Evolutionary conservation across 2,113 vertebrate genomes (phyloP).

Genomic region (Camarhynchus parvulus): DNA sequence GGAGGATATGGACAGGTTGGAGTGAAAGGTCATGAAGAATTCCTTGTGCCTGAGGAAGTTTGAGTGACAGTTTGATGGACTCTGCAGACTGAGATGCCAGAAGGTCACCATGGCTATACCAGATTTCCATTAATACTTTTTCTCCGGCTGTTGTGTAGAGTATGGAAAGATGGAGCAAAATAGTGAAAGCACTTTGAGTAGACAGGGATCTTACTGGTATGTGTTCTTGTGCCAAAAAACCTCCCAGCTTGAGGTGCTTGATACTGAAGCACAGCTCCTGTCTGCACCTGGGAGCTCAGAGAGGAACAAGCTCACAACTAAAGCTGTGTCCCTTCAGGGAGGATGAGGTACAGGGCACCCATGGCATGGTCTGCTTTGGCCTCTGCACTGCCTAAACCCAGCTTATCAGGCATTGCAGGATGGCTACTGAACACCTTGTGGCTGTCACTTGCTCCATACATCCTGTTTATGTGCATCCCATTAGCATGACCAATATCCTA

Average conservation of each 20-base stretch:
- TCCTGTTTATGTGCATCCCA: neutral
- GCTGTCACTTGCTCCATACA: neutral
- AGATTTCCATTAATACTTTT: neutral
- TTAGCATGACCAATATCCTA: neutral
- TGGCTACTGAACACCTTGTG: neutral
- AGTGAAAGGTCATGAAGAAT: neutral
- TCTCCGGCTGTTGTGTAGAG: neutral
- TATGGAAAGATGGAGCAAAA: neutral
- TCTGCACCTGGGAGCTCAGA: neutral
- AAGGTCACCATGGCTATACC: neutral
- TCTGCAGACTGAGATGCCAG: neutral
- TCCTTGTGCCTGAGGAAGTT: neutral
- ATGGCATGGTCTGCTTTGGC: too few relatives aligned
- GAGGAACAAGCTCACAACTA: neutral
- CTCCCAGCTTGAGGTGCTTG: neutral
- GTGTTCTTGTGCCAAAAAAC: neutral
- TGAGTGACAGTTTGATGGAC: neutral
- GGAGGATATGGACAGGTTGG: neutral
- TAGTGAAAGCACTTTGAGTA: neutral
- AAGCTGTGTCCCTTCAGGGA: neutral
- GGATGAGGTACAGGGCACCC: too few relatives aligned
- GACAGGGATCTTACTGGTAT: neutral
- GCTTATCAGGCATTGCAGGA: accelerated
- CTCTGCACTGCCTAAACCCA: neutral
- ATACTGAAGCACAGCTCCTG: neutral